Conservation (phyloP, 2,797 vertebrate species). For the Coilia nasus region DNA sequence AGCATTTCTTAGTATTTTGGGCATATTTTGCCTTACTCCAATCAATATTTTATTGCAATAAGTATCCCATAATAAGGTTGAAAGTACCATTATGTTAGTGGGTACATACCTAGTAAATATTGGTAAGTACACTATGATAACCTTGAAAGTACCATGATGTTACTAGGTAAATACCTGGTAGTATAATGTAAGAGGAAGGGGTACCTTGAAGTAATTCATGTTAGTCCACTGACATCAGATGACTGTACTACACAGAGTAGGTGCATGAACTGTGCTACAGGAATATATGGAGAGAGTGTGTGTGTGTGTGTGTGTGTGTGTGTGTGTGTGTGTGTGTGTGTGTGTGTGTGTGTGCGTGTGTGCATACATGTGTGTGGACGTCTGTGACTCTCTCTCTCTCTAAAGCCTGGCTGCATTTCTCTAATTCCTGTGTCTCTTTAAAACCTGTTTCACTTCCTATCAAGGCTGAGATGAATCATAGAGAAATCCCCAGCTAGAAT, state of each 20-base stretch:
- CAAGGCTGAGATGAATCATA: not conserved
- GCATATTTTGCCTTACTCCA: too few relatives aligned
- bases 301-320: constrained; percentile 8
- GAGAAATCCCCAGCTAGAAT: not conserved
- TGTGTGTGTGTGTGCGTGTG: not conserved
- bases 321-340: constrained; percentile 15
- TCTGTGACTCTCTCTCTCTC: not conserved
- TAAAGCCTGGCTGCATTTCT: not conserved
- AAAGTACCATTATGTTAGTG: too few relatives aligned
- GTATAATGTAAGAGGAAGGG: too few relatives aligned
- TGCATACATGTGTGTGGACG: constrained; percentile 41
- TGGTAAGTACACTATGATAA: too few relatives aligned
- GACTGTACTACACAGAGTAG: not conserved
- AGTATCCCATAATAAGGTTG: too few relatives aligned
- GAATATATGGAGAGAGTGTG: not conserved
- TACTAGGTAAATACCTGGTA: too few relatives aligned
- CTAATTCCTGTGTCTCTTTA: too few relatives aligned
- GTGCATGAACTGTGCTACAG: not conserved
- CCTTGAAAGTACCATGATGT: too few relatives aligned
- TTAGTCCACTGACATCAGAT: not conserved
- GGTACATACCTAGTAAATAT: too few relatives aligned
- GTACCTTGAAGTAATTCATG: too few relatives aligned
- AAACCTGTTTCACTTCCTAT: not conserved
- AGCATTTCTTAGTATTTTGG: too few relatives aligned
- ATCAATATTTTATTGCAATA: too few relatives aligned